Conservation (phyloP, 2,797 vertebrate genomes). For the Furcifer pardalis region DNA sequence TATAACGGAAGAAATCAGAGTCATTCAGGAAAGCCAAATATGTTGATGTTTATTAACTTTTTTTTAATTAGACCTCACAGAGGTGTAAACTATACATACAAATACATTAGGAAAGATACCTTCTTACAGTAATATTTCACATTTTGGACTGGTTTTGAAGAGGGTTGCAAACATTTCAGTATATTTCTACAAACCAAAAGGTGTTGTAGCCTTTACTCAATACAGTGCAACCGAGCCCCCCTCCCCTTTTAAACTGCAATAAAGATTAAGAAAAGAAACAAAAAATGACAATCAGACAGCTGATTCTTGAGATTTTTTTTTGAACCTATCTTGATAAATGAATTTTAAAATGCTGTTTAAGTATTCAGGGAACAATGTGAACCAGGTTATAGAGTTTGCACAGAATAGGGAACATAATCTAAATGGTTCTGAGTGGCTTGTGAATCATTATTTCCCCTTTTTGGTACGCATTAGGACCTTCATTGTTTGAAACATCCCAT, state of each 20-base stretch:
- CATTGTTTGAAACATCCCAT: slow-evolving; percentile 43
- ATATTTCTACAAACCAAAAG: slow-evolving; percentile 74
- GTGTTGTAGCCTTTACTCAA: slow-evolving; percentile 61
- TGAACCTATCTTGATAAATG: slow-evolving; percentile 57
- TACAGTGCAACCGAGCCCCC: slow-evolving; percentile 64
- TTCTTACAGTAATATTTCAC: slow-evolving; percentile 70
- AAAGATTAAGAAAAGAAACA: slow-evolving; percentile 52
- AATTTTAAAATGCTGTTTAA: slow-evolving; percentile 61
- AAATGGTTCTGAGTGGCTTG: slow-evolving; percentile 55
- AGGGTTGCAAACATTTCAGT: slow-evolving; percentile 72
- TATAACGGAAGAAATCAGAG: background rate
- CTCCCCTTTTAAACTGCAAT: slow-evolving; percentile 49
- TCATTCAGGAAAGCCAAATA: slow-evolving; percentile 45
- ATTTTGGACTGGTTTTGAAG: slow-evolving; percentile 68
- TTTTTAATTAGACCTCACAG: slow-evolving; percentile 76
- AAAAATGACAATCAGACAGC: slow-evolving; percentile 57
- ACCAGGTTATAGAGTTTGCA: slow-evolving; percentile 56
- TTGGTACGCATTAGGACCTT: slow-evolving; percentile 60
- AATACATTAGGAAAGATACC: slow-evolving; percentile 74
- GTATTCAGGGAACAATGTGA: slow-evolving; percentile 62
- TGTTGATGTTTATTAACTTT: slow-evolving; percentile 74
- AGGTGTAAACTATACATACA: slow-evolving; percentile 75
- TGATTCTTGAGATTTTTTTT: slow-evolving; percentile 57
- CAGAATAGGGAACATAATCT: slow-evolving; percentile 44
- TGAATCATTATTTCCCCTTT: slow-evolving; percentile 50